Percentiles rank a stretch among this genome's conserved stretches.
Evolutionary conservation across 2,113 vertebrate species (phyloP).

Genomic region (Pluvialis apricaria): DNA sequence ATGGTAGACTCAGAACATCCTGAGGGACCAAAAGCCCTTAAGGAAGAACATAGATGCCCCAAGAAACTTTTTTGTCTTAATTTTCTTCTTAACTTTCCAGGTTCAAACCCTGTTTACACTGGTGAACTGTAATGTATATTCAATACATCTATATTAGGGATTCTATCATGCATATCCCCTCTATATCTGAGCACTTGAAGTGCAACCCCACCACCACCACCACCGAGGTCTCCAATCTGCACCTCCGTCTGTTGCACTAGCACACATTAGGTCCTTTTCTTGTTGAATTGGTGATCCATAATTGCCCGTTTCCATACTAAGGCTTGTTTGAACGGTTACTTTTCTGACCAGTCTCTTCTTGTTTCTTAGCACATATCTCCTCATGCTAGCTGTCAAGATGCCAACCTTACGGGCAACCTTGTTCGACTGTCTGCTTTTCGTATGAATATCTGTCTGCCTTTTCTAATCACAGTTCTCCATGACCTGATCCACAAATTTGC

Average conservation of each 20-base stretch:
- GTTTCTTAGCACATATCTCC: neutral
- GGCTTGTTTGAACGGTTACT: neutral
- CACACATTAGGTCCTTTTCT: neutral
- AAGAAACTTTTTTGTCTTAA: neutral
- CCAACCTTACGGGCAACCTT: neutral
- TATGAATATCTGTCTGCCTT: neutral
- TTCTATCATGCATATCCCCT: neutral
- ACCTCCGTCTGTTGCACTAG: neutral
- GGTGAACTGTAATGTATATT: neutral
- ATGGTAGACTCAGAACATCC: neutral
- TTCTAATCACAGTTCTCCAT: neutral
- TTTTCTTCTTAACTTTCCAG: neutral
- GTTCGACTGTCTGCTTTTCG: neutral
- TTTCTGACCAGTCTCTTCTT: neutral
- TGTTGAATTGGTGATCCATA: neutral
- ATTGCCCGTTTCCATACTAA: neutral
- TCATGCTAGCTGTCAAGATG: neutral
- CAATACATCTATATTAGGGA: neutral
- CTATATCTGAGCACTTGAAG: neutral
- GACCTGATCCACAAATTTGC: neutral
- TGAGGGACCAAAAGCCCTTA: neutral
- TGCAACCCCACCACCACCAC: neutral
- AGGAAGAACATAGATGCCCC: neutral
- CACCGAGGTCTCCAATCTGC: neutral
- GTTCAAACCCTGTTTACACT: neutral